Base-by-base conservation (phyloP, 2,113 vertebrate species). In the Rhabdomys dilectus region DNA sequence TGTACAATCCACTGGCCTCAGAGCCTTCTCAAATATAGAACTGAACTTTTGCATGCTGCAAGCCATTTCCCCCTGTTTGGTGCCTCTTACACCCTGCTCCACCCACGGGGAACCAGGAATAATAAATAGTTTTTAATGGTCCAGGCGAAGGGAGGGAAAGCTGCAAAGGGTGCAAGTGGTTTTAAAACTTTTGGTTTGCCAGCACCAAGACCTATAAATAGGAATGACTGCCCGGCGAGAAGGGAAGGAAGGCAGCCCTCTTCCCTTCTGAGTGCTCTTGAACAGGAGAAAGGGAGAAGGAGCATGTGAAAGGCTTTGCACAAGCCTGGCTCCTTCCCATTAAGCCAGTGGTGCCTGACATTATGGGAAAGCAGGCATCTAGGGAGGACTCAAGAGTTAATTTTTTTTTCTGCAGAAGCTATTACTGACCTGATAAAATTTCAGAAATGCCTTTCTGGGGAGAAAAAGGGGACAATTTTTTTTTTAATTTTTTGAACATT, bases 1-100 rank as follows among this genome's bases (percentile, higher is more conserved):
- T 95, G 17, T 62, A 0, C 53, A 58, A 5, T 81, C 68, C 39
- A 4, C 92, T 92, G 90, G 90, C 90, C 64, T 88, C 34, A 2
- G 5, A 93, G 53, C 34, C 48, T 22, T 94, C 97, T 80, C 82
- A 56, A 88, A 89, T 26, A 94, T 76, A 26, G 87, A 60, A 26
- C 11, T 94, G 56, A 15, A n/a, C 29, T 26, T 95, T 51, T 73
- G 22, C 53, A 42, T 29, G 64, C 64, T 85, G 2, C 34, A 60
- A 81, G 70, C 58, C 93, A 87, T 85, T 56, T 36, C 26, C 15
- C 22, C 26, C n/a, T n/a, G 3, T 48, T 24, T 72, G 4, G 26
- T 88, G 26, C n/a, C 66, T 51, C 29, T 29, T 53, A 24, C 92
- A 36, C 21, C 45, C 90, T 58, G 39, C 42, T 60, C 78, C n/a